A percentile compares a stretch with the other conserved stretches of the same genome.
Evolutionary conservation across 2,888 invertebrate genomes (phyloP).

Genomic region (Strigamia transsilvanica): DNA sequence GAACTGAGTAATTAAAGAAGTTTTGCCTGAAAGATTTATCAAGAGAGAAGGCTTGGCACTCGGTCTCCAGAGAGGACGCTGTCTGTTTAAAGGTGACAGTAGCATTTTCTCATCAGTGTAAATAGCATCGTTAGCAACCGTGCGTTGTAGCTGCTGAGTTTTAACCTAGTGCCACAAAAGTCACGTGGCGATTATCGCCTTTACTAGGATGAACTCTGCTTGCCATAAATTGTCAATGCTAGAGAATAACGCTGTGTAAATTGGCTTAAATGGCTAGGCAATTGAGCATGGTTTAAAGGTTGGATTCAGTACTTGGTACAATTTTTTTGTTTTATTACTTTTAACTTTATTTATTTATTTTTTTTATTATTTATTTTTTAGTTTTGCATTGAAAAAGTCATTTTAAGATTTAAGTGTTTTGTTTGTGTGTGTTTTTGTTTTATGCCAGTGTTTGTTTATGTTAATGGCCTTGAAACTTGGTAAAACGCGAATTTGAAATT

Average conservation of each 20-base stretch:
- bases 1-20: constrained; percentile 48
- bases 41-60: constrained; percentile 40
- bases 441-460: no score
- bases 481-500: no score
- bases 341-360: background rate
- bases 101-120: constrained; percentile 48
- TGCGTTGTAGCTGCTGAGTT: constrained; percentile 32
- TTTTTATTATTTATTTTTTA: background rate
- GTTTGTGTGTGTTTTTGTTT: no score
- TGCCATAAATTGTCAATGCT: constrained; percentile 43
- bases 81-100: constrained; percentile 40
- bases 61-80: constrained; percentile 46
- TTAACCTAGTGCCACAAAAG: constrained; percentile 45
- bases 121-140: constrained; percentile 44
- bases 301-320: background rate
- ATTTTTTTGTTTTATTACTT: background rate
- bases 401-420: no score
- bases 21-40: constrained; percentile 49
- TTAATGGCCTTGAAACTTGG: no score
- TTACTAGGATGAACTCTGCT: constrained; percentile 46
- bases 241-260: constrained; percentile 20
- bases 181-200: constrained; percentile 47
- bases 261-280: constrained; percentile 41
- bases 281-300: constrained; percentile 17
- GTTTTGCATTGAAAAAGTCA: background rate